Evolutionary conservation across 2,113 vertebrate genomes (phyloP).

Genomic region (Haplotaxodon microlepis): DNA sequence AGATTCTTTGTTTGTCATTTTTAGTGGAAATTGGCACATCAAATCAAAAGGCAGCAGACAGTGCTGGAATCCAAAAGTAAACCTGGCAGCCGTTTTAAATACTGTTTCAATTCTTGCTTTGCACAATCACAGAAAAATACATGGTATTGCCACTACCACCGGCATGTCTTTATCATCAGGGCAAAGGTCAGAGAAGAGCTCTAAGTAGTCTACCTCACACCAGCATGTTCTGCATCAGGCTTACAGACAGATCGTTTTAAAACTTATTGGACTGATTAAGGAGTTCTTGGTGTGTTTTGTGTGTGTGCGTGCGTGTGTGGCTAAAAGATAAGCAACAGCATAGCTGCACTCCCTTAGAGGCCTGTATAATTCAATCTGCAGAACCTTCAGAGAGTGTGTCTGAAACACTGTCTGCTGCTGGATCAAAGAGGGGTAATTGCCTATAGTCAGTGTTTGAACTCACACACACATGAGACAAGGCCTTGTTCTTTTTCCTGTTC

Average conservation of each 20-base stretch:
- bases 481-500: neutral
- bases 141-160: fast-evolving
- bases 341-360: neutral
- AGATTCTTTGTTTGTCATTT: neutral
- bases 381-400: neutral
- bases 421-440: slow-evolving; percentile 16
- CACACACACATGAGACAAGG: neutral
- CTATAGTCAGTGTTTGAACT: neutral
- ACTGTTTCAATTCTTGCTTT: neutral
- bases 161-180: neutral
- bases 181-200: neutral
- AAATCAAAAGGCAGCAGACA: neutral
- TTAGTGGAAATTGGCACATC: neutral
- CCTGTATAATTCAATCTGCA: slow-evolving; percentile 4
- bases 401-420: slow-evolving; percentile 3
- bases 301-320: neutral
- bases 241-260: neutral
- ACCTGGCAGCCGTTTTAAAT: neutral
- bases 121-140: neutral
- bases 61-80: neutral
- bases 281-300: neutral
- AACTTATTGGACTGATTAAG: neutral
- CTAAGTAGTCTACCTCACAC: neutral
- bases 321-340: neutral
- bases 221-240: neutral